A percentile compares a stretch with the other conserved stretches of the same genome.
phyloP scores from a whole-genome alignment of 2,113 vertebrate species.

The Rissa tridactyla region DNA sequence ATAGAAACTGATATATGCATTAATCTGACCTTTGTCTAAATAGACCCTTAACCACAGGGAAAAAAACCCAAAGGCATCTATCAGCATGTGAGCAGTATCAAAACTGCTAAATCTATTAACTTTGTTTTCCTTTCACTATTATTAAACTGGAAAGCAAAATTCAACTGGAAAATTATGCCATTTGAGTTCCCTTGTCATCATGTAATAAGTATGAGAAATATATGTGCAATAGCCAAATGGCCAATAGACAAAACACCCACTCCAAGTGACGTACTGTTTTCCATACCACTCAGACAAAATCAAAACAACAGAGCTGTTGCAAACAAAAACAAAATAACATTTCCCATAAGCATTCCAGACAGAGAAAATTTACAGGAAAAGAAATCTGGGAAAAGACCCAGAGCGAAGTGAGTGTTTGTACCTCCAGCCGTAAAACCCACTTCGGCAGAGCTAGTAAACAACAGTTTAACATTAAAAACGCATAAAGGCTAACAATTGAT shows the following conservation, averaged over 20 bases:
- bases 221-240: conserved; percentile 82
- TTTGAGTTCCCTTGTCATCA: conserved; percentile 81
- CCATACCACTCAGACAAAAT: conserved; percentile 86
- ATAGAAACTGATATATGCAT: conserved; percentile 73
- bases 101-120: conserved; percentile 77
- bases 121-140: conserved; percentile 79
- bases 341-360: conserved; percentile 87
- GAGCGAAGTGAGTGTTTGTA: conserved; percentile 56
- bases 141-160: conserved; percentile 79
- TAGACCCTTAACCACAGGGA: conserved; percentile 58
- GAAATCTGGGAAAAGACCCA: conserved; percentile 78
- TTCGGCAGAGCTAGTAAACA: conserved; percentile 39
- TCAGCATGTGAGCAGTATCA: conserved; percentile 62
- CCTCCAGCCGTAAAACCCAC: conserved; percentile 41
- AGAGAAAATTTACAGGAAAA: conserved; percentile 80
- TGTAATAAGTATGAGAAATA: conserved; percentile 83
- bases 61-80: conserved; percentile 45
- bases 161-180: conserved; percentile 79
- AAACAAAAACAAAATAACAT: conserved; percentile 88
- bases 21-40: conserved; percentile 73
- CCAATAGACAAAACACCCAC: conserved; percentile 85
- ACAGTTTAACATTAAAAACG: conserved; percentile 28
- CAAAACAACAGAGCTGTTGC: conserved; percentile 85
- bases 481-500: conserved; percentile 47
- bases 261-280: conserved; percentile 85